Conservation (phyloP, 2,113 vertebrate species). For the Choloepus hoffmanni region DNA sequence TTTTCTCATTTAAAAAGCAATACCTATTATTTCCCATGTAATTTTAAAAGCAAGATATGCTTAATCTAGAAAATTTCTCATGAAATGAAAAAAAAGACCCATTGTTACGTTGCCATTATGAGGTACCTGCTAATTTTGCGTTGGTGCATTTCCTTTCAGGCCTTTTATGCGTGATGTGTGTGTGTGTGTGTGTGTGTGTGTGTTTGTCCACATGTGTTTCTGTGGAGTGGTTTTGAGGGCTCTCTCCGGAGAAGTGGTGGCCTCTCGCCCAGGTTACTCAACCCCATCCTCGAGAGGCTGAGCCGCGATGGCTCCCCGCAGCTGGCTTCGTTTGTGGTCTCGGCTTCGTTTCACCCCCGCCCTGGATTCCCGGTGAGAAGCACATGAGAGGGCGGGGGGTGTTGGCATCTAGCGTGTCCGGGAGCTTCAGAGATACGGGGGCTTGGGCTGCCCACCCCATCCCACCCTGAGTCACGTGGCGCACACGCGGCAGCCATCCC, state of each 20-base stretch:
- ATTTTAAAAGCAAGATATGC: background rate
- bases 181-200: background rate
- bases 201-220: background rate
- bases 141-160: background rate
- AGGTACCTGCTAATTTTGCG: background rate
- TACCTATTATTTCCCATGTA: background rate
- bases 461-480: too few species aligned
- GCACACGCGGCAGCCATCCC: background rate
- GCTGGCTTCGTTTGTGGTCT: background rate
- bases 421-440: background rate
- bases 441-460: too few species aligned
- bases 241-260: background rate
- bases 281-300: background rate
- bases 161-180: background rate
- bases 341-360: background rate
- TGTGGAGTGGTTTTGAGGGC: background rate
- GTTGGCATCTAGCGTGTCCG: background rate
- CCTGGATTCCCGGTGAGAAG: slow-evolving; percentile 8
- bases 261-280: background rate
- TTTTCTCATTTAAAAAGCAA: slow-evolving; percentile 35
- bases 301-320: background rate
- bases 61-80: background rate
- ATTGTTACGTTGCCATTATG: background rate
- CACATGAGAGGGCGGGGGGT: background rate
- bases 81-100: background rate